Evolutionary conservation across 2,888 invertebrate genomes (phyloP).

Genomic region (Pocota personata): DNA sequence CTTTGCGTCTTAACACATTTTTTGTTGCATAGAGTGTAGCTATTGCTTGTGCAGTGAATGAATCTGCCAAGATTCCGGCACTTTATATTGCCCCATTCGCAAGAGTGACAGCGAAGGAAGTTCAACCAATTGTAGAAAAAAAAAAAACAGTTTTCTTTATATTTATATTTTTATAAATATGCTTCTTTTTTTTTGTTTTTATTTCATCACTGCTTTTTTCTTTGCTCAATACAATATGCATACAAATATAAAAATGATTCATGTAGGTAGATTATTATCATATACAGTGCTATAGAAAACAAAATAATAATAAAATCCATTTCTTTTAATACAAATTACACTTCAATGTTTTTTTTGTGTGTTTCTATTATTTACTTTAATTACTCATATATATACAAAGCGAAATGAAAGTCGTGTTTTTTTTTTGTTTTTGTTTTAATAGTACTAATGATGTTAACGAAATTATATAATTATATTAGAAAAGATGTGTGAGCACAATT

Average conservation of each 20-base stretch:
- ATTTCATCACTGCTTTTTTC: slow-evolving; percentile 45
- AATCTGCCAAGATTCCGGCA: no score
- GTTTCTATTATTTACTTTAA: slow-evolving; percentile 22
- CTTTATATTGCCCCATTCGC: no score
- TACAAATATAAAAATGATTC: slow-evolving; percentile 73
- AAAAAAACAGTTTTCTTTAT: neutral
- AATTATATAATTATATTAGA: slow-evolving; percentile 14
- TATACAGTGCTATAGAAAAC: slow-evolving; percentile 65
- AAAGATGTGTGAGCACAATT: slow-evolving; percentile 13
- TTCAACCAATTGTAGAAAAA: no score
- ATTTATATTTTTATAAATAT: slow-evolving; percentile 24
- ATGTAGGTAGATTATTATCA: slow-evolving; percentile 68
- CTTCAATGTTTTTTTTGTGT: slow-evolving; percentile 7
- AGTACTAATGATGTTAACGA: slow-evolving; percentile 23
- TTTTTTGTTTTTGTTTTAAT: neutral
- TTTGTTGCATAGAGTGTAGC: no score
- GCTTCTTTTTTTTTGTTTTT: slow-evolving; percentile 26
- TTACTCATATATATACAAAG: slow-evolving; percentile 63
- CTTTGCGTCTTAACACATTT: no score
- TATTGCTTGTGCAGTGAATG: no score
- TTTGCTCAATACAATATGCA: slow-evolving; percentile 67
- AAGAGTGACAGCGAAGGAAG: no score
- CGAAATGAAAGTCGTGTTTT: slow-evolving; percentile 52
- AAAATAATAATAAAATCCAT: slow-evolving; percentile 43
- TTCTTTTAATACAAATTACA: slow-evolving; percentile 9